phyloP scores from a whole-genome alignment of 2,113 vertebrate genomes.

The Halichoerus grypus region DNA sequence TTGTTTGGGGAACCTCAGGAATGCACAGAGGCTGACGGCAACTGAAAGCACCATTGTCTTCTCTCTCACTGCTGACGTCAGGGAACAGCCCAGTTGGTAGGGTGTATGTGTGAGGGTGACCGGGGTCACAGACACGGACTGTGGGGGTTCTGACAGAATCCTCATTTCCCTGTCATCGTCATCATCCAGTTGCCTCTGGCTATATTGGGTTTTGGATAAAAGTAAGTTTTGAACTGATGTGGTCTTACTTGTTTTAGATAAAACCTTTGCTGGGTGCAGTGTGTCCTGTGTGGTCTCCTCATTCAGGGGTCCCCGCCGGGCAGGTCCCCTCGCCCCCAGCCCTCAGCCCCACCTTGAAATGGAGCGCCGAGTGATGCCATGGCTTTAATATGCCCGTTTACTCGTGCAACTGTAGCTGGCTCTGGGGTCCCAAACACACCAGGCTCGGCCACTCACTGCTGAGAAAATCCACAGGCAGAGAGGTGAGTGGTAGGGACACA shows the following conservation, averaged over 20 bases:
- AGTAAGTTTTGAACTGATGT: not conserved
- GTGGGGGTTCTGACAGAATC: not conserved
- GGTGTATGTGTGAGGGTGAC: not conserved
- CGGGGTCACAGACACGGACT: fast-evolving
- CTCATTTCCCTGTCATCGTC: not conserved
- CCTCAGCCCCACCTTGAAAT: not conserved
- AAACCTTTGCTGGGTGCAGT: not conserved
- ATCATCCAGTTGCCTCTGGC: not conserved
- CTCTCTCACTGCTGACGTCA: no score
- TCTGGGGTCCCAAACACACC: not conserved
- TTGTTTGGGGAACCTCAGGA: not conserved
- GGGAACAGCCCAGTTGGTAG: fast-evolving
- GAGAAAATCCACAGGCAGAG: not conserved
- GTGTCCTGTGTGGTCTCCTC: fast-evolving
- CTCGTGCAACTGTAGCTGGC: not conserved
- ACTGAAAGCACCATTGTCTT: fast-evolving
- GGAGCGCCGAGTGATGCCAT: fast-evolving
- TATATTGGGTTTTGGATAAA: not conserved
- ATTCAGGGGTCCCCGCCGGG: not conserved
- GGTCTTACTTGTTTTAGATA: not conserved
- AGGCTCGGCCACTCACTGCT: not conserved
- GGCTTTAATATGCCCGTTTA: not conserved
- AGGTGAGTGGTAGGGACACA: not conserved
- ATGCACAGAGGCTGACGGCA: not conserved
- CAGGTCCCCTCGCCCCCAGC: not conserved